Percentiles rank a stretch among this genome's conserved stretches.
Evolutionary conservation across 2,888 invertebrate genomes (phyloP).

Genomic region (Morpho helenor): DNA sequence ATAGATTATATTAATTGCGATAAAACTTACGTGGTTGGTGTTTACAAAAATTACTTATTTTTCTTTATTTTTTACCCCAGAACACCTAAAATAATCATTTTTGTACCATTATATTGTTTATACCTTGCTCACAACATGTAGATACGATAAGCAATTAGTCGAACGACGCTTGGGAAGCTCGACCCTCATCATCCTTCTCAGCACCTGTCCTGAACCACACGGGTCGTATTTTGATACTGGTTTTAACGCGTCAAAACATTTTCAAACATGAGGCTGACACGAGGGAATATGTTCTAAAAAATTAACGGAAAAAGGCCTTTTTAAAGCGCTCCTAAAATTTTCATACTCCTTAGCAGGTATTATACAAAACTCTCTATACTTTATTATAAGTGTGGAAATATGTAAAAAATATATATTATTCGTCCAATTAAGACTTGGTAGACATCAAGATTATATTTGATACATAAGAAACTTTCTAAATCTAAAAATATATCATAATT

Average conservation of each 20-base stretch:
- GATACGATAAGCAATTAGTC: conserved; percentile 27
- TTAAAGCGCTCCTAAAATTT: background rate
- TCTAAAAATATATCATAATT: too few relatives aligned
- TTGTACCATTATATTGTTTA: background rate
- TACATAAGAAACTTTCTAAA: too few relatives aligned
- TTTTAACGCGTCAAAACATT: conserved; percentile 46
- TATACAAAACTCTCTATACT: too few relatives aligned
- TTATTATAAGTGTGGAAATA: too few relatives aligned
- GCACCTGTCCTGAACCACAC: conserved; percentile 31
- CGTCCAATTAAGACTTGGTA: too few relatives aligned
- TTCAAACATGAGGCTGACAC: conserved; percentile 33
- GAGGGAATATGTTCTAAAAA: conserved; percentile 5
- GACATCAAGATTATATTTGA: too few relatives aligned
- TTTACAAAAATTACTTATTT: too few relatives aligned
- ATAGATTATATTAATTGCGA: too few relatives aligned
- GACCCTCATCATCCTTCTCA: conserved; percentile 34
- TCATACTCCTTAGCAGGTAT: too few relatives aligned
- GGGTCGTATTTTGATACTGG: conserved; percentile 32
- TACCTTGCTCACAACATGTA: conserved; percentile 5
- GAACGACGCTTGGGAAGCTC: conserved; percentile 17
- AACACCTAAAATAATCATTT: background rate
- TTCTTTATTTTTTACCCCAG: too few relatives aligned
- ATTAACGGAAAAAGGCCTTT: background rate
- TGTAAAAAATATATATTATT: too few relatives aligned
- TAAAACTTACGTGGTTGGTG: too few relatives aligned